Conservation (phyloP, 2,888 invertebrate genomes). For the Ophion ventricosus region DNA sequence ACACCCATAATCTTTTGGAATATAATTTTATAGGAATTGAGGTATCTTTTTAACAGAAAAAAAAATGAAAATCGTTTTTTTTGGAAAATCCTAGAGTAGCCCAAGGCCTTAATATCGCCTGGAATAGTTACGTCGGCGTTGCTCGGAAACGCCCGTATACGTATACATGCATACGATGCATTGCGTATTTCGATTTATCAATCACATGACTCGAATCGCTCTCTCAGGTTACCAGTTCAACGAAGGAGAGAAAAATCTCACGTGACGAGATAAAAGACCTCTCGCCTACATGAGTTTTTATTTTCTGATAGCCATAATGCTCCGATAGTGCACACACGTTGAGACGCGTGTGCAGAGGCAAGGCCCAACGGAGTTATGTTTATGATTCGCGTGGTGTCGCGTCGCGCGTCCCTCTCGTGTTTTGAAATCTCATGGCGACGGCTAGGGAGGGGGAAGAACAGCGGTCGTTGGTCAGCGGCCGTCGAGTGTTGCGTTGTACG, state of each 20-base stretch:
- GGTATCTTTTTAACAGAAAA: too few species aligned
- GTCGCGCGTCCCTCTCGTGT: not conserved
- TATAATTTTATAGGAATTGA: too few species aligned
- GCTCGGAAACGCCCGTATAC: conserved; percentile 3
- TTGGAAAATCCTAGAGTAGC: too few species aligned
- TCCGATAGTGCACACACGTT: not conserved
- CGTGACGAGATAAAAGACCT: conserved; percentile 59
- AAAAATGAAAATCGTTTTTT: too few species aligned
- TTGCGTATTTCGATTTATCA: conserved; percentile 44
- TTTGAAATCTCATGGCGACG: not conserved
- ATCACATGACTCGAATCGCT: conserved; percentile 59
- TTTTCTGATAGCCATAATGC: not conserved
- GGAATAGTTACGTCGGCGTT: not conserved
- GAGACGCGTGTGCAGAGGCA: not conserved
- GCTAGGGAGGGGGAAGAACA: not conserved
- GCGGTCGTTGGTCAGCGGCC: not conserved
- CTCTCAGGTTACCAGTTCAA: conserved; percentile 58
- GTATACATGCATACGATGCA: not conserved
- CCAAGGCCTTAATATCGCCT: not conserved
- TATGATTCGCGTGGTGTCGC: conserved; percentile 26
- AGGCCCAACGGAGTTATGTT: not conserved
- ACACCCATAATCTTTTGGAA: too few species aligned
- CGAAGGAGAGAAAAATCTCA: conserved; percentile 45
- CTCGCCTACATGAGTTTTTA: conserved; percentile 31
- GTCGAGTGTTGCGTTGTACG: conserved; percentile 28